Evolutionary conservation across 2,113 vertebrate genomes (phyloP).

Genomic region (Oreochromis niloticus): DNA sequence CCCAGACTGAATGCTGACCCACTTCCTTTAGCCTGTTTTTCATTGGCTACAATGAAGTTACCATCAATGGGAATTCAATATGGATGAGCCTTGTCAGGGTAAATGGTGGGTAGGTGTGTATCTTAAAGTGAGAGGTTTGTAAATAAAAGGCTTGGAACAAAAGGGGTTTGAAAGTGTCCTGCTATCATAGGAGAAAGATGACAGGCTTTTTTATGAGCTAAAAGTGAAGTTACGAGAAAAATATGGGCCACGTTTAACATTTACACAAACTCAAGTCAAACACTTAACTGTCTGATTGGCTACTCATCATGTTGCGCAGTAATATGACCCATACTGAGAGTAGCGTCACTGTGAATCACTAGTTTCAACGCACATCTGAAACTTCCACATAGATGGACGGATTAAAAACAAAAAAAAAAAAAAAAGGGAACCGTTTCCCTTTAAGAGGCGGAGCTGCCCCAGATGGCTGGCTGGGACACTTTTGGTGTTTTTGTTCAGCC

Average conservation of each 20-base stretch:
- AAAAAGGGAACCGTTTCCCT: not conserved
- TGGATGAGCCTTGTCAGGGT: not conserved
- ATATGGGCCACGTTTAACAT: not conserved
- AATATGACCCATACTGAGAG: not conserved
- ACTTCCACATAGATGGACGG: not conserved
- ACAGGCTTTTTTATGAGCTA: not conserved
- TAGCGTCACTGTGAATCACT: constrained; percentile 11
- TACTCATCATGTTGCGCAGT: not conserved
- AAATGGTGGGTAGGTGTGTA: not conserved
- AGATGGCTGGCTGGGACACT: constrained; percentile 54
- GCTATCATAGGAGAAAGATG: not conserved
- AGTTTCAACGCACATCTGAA: not conserved
- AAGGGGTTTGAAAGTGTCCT: not conserved
- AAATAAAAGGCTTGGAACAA: not conserved
- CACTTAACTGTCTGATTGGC: not conserved
- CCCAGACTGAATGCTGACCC: not conserved
- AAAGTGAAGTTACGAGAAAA: not conserved
- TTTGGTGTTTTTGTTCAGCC: constrained; percentile 56
- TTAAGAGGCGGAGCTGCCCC: constrained; percentile 59
- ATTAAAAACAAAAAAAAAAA: not conserved
- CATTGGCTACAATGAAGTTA: not conserved
- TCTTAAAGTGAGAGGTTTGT: not conserved
- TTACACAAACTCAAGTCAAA: not conserved
- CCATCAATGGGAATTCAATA: constrained; percentile 2
- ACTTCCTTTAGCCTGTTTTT: constrained; percentile 22